Evolutionary conservation across 2,888 invertebrate genomes (phyloP), one percentile per base, ranked within the genome.

Genomic region (Drosophila falleni): DNA sequence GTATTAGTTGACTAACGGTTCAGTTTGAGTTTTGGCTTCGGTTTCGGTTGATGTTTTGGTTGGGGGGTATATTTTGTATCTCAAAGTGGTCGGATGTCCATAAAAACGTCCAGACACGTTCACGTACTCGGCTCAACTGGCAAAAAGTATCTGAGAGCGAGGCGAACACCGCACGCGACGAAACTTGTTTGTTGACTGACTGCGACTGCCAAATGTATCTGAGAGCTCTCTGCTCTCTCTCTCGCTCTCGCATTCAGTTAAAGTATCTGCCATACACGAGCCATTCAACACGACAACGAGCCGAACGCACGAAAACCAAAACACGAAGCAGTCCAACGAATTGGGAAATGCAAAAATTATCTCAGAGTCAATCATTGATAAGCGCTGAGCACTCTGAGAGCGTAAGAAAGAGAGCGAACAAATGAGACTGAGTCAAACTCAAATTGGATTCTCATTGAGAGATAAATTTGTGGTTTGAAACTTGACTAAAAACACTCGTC

Each of bases 71-170:
- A 50, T 26, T 50, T 60, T 46, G 37, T 63, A 13, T 51, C 63
- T 47, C 56, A 59, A 56, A 35, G 23, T 15, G 37, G 35, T 60
- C 60, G 79, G 16, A 62, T 63, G 67, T 63, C 53, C 62, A 80
- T 66, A 71, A 66, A 63, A 77, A 65, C 77, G 80, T 87, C 85
- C 78, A 76, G 59, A 77, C 82, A 74, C 78, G 76, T 81, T 80
- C 76, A 86, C 86, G 83, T 79, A 80, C 80, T 81, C 89, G 81
- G 79, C 78, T 84, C 88, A 86, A 88, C 84, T 88, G 88, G 71
- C 81, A 75, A 78, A 78, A 77, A 78, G 69, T 77, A 70, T 78
- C 78, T 78, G 77, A 75, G 68, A 68, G 80, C 77, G 76, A 15
- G 29, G 31, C 62, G 42, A 16, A 47, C 76, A 75, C 46, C 76